Evolutionary conservation across 2,113 vertebrate species (phyloP), one percentile per base, ranked within the genome.

Genomic region (Microtus montanus): DNA sequence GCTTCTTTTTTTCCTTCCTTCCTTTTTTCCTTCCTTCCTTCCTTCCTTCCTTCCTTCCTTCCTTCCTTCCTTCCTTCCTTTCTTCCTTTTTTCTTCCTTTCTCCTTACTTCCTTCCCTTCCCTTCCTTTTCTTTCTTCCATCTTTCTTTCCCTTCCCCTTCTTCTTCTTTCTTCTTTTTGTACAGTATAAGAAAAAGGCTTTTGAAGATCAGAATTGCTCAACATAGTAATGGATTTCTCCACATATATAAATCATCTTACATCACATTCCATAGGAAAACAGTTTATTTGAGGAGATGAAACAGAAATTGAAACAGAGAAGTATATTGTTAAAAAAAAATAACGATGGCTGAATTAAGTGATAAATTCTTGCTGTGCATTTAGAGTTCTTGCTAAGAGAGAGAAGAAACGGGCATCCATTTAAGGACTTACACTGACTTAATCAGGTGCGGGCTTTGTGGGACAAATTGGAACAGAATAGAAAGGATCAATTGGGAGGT

Each of bases 1-100:
- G 5, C 10, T 61, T 12, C 2, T 8, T 7, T n/a, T 1, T 14
- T 17, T 19, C 17, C 33, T 17, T 10, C 2, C 54, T 54, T 7
- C 6, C 14, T 70, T 19, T 6, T 4, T 35, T n/a, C 15, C 15
- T 80, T 54, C 20, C 10, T 61, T 12, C 26, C 13, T 13, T 14
- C 12, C 30, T 14, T 5, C 22, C 30, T 68, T 5, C 22, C 22
- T 63, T 63, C 7, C 7, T 13, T 44, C 20, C 10, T 61, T 12
- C 26, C 13, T 13, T 14, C 12, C 30, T 14, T 5, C 22, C 30
- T 68, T 5, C 22, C 22, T 63, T 63, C 7, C 7, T 12, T n/a
- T 1, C 33, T 17, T 19, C 7, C 33, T 17, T 10, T 41, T 12
- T n/a, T 1, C 33, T 17, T 19, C 7, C 33, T 17, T 10, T 0